Evolutionary conservation across 2,888 invertebrate species (phyloP), one percentile per base, ranked within the genome.

Genomic region (Baccha elongata): DNA sequence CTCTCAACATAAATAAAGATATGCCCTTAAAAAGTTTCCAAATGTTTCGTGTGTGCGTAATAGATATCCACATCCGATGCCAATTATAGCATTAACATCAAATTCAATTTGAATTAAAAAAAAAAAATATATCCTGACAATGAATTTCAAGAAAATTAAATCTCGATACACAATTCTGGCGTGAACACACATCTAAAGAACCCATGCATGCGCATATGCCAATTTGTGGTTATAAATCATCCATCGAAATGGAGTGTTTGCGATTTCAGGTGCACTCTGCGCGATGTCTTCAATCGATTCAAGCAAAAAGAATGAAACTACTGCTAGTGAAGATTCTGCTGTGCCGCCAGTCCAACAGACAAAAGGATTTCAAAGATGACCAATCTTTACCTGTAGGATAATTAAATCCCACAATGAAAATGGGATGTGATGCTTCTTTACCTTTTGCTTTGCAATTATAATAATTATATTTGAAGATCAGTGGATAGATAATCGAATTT

Each of bases 401-500:
- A 81, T 81, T 81, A 81, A 81, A 71, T 81, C 68, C 15, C 46
- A 81, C 81, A 81, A 81, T 81, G 52, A 64, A 11, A 42, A 65
- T 52, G 52, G 71, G 71, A 52, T 52, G 52, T 65, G 71, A 52
- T 50, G 72, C 62, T 42, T 46, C 72, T 71, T 42, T n/a, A n/a
- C 52, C 44, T 21, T 68, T 71, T 46, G 60, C 68, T 37, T 78
- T 69, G 84, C 79, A 84, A 84, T 84, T 84, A 84, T 79, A 79
- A 69, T 74, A 73, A 84, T 84, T 84, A 74, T 78, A 74, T 79
- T 79, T 69, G 48, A 79, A 84, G 84, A 84, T 84, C 84, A 68
- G 13, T 69, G 74, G 71, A 74, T 78, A 74, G 79, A 84, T 84
- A 79, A 84, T 84, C 73, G 84, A 84, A 79, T 79, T n/a, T 79